Evolutionary conservation across 1,140 invertebrate species (phyloP).

Genomic region (Apis florea): DNA sequence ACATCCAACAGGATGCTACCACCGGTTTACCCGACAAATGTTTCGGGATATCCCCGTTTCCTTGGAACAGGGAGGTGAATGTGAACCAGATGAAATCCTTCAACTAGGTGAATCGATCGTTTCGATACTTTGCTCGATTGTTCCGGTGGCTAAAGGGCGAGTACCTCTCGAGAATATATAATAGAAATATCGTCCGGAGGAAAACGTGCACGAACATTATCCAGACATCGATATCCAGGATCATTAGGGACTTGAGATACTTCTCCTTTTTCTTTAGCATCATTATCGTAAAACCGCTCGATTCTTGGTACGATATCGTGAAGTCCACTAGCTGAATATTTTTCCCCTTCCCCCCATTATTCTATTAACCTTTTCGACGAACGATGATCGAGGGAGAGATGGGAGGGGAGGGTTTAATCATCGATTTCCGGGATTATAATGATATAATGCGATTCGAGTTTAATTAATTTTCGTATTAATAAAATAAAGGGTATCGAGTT

Average conservation of each 20-base stretch:
- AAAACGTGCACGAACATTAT: slow-evolving; percentile 95
- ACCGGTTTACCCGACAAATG: slow-evolving; percentile 93
- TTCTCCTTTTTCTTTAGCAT: slow-evolving; percentile 88
- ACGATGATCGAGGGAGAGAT: neutral
- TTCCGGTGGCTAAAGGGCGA: slow-evolving; percentile 97
- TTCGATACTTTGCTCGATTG: slow-evolving; percentile 92
- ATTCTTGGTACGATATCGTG: slow-evolving; percentile 94
- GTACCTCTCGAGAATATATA: slow-evolving; percentile 96
- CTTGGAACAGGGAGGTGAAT: slow-evolving; percentile 97
- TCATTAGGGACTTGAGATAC: slow-evolving; percentile 96
- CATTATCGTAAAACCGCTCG: slow-evolving; percentile 93
- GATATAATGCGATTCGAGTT: too few species aligned
- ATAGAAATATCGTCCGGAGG: slow-evolving; percentile 93
- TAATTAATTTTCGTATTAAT: too few species aligned
- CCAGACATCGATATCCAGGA: slow-evolving; percentile 96
- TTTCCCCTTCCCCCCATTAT: neutral
- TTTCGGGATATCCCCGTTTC: slow-evolving; percentile 95
- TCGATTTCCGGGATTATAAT: neutral
- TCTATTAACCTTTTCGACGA: neutral
- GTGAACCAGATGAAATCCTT: slow-evolving; percentile 98
- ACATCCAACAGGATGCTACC: slow-evolving; percentile 97
- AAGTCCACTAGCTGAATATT: slow-evolving; percentile 84
- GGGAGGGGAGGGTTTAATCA: neutral
- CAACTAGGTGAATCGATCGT: slow-evolving; percentile 93
- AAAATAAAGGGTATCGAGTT: too few species aligned